phyloP scores from a whole-genome alignment of 2,113 vertebrate species.

The Salminus brasiliensis region DNA sequence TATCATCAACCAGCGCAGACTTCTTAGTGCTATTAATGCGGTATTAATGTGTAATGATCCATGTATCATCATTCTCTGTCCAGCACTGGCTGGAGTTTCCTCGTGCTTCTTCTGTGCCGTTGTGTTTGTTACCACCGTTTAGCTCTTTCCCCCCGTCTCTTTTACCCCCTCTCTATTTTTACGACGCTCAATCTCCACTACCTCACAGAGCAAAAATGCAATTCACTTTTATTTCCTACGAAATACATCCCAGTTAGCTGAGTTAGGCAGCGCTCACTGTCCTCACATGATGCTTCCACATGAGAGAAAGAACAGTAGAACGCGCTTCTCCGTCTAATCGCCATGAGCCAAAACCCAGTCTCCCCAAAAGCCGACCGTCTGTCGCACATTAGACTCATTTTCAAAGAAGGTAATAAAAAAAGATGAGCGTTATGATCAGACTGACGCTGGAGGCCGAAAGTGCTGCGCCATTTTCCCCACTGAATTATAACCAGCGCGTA shows the following conservation, averaged over 20 bases:
- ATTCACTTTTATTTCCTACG: slow-evolving; percentile 62
- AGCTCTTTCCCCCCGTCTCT: slow-evolving; percentile 42
- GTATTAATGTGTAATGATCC: background rate
- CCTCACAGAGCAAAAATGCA: slow-evolving; percentile 76
- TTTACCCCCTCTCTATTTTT: slow-evolving; percentile 50
- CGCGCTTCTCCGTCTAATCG: background rate
- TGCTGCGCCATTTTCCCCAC: too few relatives aligned
- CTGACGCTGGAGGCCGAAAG: background rate
- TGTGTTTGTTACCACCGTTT: slow-evolving; percentile 40
- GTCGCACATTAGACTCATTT: slow-evolving; percentile 23
- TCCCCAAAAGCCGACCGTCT: too few relatives aligned
- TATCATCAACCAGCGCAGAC: slow-evolving; percentile 22
- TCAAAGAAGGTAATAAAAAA: background rate
- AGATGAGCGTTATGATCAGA: background rate
- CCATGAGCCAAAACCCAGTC: background rate
- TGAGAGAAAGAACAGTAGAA: slow-evolving; percentile 38
- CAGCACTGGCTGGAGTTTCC: slow-evolving; percentile 41
- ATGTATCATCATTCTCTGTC: slow-evolving; percentile 31
- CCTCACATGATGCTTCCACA: slow-evolving; percentile 12
- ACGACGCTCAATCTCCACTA: slow-evolving; percentile 70
- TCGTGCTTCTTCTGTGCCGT: slow-evolving; percentile 49
- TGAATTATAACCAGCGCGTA: slow-evolving; percentile 39
- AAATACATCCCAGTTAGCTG: slow-evolving; percentile 61
- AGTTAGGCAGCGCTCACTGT: slow-evolving; percentile 50
- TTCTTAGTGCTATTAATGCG: slow-evolving; percentile 37